phyloP scores from a whole-genome alignment of 2,888 invertebrate genomes.

The Rhamnusium bicolor region DNA sequence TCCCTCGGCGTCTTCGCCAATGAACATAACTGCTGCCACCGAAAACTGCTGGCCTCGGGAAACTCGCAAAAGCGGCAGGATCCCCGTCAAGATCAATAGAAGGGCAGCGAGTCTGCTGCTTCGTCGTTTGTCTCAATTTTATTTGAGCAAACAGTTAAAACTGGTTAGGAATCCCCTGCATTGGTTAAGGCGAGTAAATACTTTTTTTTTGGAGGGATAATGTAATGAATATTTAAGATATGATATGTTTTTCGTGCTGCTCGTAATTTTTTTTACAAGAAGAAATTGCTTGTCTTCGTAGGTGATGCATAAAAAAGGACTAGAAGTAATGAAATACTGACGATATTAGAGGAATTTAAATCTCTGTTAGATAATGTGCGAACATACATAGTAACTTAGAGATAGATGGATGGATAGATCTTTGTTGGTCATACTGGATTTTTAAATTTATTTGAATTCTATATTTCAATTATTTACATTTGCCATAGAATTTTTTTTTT shows the following conservation, averaged over 20 bases:
- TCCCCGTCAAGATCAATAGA: conserved; percentile 29
- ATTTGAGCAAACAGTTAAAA: conserved; percentile 21
- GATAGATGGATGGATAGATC: too few species aligned
- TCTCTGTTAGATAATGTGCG: too few species aligned
- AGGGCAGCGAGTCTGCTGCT: conserved; percentile 17
- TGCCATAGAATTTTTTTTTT: too few species aligned
- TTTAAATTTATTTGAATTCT: too few species aligned
- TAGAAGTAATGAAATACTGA: not conserved
- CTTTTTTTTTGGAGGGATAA: not conserved
- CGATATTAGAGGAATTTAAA: not conserved
- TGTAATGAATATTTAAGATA: conserved; percentile 6
- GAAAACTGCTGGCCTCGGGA: not conserved
- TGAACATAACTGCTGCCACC: not conserved
- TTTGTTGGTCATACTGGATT: too few species aligned
- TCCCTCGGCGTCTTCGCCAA: not conserved
- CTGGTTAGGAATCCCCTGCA: conserved; percentile 3
- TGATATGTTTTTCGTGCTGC: not conserved
- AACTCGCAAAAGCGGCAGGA: not conserved
- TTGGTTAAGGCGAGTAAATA: not conserved
- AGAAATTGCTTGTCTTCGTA: not conserved
- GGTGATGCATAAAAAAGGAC: not conserved
- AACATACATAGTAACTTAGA: too few species aligned
- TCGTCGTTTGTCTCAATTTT: conserved; percentile 39
- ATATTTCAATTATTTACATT: too few species aligned
- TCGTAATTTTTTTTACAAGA: not conserved